Conservation (phyloP, 2,113 vertebrate genomes). For the Grammomys dolichurus region DNA sequence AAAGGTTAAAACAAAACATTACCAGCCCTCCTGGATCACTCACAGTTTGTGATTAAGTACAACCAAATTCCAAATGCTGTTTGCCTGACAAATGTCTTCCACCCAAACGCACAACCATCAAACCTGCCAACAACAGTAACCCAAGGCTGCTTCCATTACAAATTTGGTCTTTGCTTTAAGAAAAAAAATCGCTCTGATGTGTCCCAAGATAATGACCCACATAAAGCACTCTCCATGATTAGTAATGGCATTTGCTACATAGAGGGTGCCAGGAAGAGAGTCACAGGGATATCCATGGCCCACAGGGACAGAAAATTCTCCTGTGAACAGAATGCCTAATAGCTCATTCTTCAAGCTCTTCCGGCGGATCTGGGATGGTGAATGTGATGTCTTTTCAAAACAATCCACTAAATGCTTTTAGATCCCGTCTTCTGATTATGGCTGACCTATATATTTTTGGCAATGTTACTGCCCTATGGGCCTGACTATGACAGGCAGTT, state of each 20-base stretch:
- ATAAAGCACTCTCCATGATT: slow-evolving; percentile 67
- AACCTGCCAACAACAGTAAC: slow-evolving; percentile 79
- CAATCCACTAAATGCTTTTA: slow-evolving; percentile 61
- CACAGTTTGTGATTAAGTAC: slow-evolving; percentile 73
- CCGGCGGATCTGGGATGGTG: slow-evolving; percentile 39
- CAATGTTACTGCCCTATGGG: slow-evolving; percentile 68
- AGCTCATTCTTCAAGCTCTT: slow-evolving; percentile 46
- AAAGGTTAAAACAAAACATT: slow-evolving; percentile 77
- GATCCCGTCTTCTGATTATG: slow-evolving; percentile 75
- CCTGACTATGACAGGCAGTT: slow-evolving; percentile 74
- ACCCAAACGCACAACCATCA: slow-evolving; percentile 67
- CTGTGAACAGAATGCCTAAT: slow-evolving; percentile 44
- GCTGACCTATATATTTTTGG: slow-evolving; percentile 79
- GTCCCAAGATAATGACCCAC: slow-evolving; percentile 69
- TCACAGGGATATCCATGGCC: slow-evolving; percentile 7
- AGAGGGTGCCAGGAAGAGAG: slow-evolving; percentile 64
- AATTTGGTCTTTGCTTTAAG: slow-evolving; percentile 77
- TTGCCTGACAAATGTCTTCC: slow-evolving; percentile 67
- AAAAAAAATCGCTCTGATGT: slow-evolving; percentile 53
- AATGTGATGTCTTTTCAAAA: slow-evolving; percentile 75
- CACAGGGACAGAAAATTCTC: slow-evolving; percentile 56
- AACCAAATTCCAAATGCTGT: slow-evolving; percentile 76
- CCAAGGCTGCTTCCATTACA: slow-evolving; percentile 75
- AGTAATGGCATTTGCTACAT: slow-evolving; percentile 77
- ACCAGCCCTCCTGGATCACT: slow-evolving; percentile 68